Evolutionary conservation across 2,797 vertebrate genomes (phyloP).

Genomic region (Centropyge bicolor): DNA sequence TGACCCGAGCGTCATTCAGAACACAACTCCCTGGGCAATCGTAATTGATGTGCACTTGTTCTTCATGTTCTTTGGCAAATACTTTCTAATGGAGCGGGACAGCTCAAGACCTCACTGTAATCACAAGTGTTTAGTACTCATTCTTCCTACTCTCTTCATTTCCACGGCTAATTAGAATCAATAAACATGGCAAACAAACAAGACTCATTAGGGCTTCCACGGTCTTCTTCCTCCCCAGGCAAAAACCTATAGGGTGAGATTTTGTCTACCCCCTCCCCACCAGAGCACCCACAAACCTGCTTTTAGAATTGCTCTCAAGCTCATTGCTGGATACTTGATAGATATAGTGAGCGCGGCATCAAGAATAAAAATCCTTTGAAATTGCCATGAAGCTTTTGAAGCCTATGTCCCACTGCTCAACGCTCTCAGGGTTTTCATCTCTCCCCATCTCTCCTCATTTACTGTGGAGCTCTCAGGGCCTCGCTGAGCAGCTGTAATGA

Average conservation of each 20-base stretch:
- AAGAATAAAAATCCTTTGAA: slow-evolving; percentile 72
- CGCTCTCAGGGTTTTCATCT: slow-evolving; percentile 69
- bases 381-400: slow-evolving; percentile 76
- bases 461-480: slow-evolving; percentile 54
- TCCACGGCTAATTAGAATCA: slow-evolving; percentile 68
- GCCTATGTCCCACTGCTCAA: slow-evolving; percentile 69
- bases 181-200: slow-evolving; percentile 66
- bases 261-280: slow-evolving; percentile 2
- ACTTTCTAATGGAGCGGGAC: slow-evolving; percentile 56
- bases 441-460: slow-evolving; percentile 70
- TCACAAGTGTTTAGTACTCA: slow-evolving; percentile 66
- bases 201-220: slow-evolving; percentile 49
- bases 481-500: slow-evolving; percentile 65
- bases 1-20: slow-evolving; percentile 34
- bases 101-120: slow-evolving; percentile 59
- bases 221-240: slow-evolving; percentile 33
- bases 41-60: slow-evolving; percentile 60
- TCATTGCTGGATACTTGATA: slow-evolving; percentile 29
- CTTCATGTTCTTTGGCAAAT: slow-evolving; percentile 58
- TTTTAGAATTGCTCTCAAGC: slow-evolving; percentile 38
- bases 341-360: slow-evolving; percentile 36
- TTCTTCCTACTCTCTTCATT: slow-evolving; percentile 56
- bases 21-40: slow-evolving; percentile 38
- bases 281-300: slow-evolving; percentile 40
- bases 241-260: slow-evolving; percentile 24